These are phyloP conservation scores for Archivesica marissinica DNA, from an alignment of 1,140 invertebrate species.

Conservation along the genomic window DNA sequence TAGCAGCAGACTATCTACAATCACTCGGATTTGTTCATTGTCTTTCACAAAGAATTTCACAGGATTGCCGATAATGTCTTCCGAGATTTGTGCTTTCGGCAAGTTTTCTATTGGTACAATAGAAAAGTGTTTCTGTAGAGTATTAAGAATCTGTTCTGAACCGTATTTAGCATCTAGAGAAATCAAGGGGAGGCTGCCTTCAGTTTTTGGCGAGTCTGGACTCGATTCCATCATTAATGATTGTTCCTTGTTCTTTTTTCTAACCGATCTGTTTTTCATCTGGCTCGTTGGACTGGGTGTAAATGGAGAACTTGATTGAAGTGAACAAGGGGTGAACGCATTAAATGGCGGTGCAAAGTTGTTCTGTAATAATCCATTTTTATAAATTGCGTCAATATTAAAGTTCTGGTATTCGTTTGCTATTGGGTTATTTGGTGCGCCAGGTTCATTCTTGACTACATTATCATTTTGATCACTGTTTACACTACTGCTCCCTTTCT, in stretches of 20 bases:
- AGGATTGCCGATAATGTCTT: neutral
- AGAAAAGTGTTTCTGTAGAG: neutral
- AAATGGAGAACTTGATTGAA: neutral
- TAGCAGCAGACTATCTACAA: conserved; percentile 19
- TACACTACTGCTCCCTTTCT: neutral
- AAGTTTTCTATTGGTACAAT: neutral
- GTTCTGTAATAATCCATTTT: conserved; percentile 1
- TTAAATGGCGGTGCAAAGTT: neutral
- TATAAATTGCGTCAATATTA: conserved; percentile 14
- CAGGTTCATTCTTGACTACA: conserved; percentile 19
- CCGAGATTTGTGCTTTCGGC: neutral
- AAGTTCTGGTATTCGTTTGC: neutral
- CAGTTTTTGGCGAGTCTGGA: conserved; percentile 3
- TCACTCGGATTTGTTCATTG: conserved; percentile 39
- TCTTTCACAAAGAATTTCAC: conserved; percentile 44
- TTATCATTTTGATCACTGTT: conserved; percentile 50
- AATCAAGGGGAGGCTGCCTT: neutral
- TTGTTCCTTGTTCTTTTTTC: neutral
- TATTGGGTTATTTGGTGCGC: neutral
- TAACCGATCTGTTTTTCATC: neutral
- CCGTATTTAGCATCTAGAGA: neutral
- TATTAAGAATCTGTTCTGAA: conserved; percentile 27
- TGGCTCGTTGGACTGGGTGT: neutral
- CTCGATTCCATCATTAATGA: neutral
- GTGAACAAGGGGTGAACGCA: neutral